phyloP scores from a whole-genome alignment of 1,140 invertebrate species.

The Ceratosolen solmsi region DNA sequence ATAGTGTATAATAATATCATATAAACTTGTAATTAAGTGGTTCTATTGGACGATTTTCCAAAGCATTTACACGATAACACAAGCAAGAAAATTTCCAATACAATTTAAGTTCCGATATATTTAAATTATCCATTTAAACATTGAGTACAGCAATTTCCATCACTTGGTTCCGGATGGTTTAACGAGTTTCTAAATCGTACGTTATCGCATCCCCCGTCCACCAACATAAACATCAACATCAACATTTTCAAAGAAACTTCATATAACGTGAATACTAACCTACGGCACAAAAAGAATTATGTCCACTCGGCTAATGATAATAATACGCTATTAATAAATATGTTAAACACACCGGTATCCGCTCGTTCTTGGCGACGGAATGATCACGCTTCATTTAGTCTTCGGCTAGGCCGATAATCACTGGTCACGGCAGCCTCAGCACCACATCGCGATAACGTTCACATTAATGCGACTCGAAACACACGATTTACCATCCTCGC shows the following conservation, averaged over 20 bases:
- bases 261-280: too few species aligned
- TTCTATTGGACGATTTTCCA: not conserved
- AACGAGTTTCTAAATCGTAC: too few species aligned
- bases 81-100: not conserved
- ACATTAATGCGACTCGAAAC: not conserved
- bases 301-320: not conserved
- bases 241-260: not conserved
- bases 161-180: too few species aligned
- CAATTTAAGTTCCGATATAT: not conserved
- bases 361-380: not conserved
- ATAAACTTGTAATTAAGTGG: not conserved
- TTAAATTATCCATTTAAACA: not conserved
- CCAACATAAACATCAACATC: not conserved
- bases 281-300: too few species aligned
- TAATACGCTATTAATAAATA: not conserved
- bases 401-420: not conserved
- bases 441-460: not conserved
- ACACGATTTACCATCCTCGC: not conserved
- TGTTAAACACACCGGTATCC: not conserved
- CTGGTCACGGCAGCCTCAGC: too few species aligned
- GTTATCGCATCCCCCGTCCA: not conserved
- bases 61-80: not conserved
- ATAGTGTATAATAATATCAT: not conserved
- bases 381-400: slow-evolving; percentile 19
- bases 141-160: too few species aligned